Conservation (phyloP, 2,113 vertebrate species). For the Corythaeola cristata region DNA sequence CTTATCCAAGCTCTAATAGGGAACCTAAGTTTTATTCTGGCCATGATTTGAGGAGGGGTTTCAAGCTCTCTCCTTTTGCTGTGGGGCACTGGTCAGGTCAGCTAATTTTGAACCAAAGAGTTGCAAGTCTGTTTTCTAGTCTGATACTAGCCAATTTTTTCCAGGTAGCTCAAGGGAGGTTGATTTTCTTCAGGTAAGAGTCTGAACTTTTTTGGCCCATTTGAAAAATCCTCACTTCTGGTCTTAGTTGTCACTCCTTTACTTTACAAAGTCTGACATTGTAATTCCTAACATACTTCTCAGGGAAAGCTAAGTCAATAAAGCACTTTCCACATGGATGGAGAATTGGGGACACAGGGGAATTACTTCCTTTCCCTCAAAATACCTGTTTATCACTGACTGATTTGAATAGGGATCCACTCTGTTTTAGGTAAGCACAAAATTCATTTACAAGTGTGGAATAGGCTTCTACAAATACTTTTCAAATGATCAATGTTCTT, state of each 20-base stretch:
- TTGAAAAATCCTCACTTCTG: neutral
- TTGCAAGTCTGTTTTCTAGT: neutral
- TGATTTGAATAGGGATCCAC: neutral
- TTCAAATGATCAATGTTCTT: neutral
- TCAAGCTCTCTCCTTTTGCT: neutral
- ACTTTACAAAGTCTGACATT: neutral
- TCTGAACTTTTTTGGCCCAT: neutral
- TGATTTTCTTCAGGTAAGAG: neutral
- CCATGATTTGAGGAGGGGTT: neutral
- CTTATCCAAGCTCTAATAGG: neutral
- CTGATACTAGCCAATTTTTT: neutral
- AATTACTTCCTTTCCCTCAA: neutral
- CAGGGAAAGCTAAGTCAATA: neutral
- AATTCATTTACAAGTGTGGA: neutral
- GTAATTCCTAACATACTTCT: neutral
- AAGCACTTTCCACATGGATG: neutral
- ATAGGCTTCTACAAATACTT: neutral
- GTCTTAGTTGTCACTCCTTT: neutral
- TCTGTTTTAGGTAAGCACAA: neutral
- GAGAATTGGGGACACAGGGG: neutral
- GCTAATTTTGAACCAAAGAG: neutral
- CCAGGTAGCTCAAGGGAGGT: neutral
- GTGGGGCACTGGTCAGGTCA: neutral
- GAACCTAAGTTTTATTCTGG: neutral
- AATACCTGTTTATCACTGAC: neutral